Evolutionary conservation across 2,113 vertebrate species (phyloP), one percentile per base, ranked within the genome.

Genomic region (Lontra canadensis): DNA sequence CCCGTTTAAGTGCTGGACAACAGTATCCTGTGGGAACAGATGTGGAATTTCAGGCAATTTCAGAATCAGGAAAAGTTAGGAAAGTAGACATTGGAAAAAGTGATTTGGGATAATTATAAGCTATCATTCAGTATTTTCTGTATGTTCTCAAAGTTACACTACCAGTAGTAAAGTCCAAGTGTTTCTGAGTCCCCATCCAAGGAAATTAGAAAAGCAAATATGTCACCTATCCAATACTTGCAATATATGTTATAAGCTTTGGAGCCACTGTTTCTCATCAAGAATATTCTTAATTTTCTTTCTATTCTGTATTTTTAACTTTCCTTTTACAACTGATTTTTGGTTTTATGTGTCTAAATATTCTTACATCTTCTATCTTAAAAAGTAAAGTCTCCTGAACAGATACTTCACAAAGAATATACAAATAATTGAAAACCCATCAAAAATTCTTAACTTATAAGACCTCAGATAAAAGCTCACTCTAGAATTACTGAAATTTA

Each of bases 341-440:
- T 90, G n/a, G 14, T 14, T 96, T 96, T 92, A 47, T 63, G 49
- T 4, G 79, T 89, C 25, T 96, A 44, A 87, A 57, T 25, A 89
- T 61, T 87, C 26, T 92, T 23, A 92, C 42, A 0, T 52, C 31
- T 79, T 73, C 21, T 55, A 52, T 86, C 55, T 91, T 90, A 88
- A 91, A 52, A 55, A 13, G 8, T 25, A 86, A 80, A 85, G 86
- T 12, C 44, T 86, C 79, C 79, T 91, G 13, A 61, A 76, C 1
- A 88, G 20, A 55, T 9, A 79, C 49, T 65, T 95, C 4, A 88
- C 10, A 93, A 17, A 84, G 89, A 49, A 73, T 25, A 85, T 57
- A 44, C 69, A 90, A 80, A 82, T 26, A 63, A 81, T 3, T 23
- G 69, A 39, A 55, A n/a, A 1, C n/a, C 21, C 39, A 82, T 79